These are phyloP conservation scores for Yponomeuta evonymella DNA, from an alignment of 2,888 invertebrate genomes.

Conservation along the genomic window DNA sequence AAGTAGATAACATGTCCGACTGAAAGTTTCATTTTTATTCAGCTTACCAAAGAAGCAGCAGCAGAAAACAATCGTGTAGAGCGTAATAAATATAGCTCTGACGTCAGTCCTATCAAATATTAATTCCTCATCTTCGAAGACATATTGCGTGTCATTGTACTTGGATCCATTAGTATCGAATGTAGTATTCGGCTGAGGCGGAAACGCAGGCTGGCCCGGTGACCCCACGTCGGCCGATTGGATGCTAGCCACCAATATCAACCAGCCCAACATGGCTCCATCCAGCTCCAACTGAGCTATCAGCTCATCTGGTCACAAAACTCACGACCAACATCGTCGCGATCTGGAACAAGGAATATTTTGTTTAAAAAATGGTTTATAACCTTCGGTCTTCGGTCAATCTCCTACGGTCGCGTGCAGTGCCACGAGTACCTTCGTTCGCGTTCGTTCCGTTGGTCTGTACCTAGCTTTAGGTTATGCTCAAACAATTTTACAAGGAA, in stretches of 20 bases:
- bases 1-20: background rate
- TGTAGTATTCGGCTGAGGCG: slow-evolving; percentile 17
- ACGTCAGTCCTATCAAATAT: slow-evolving; percentile 86
- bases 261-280: background rate
- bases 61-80: slow-evolving; percentile 87
- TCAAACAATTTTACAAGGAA: too few relatives aligned
- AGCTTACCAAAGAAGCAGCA: slow-evolving; percentile 89
- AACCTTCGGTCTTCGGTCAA: background rate
- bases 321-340: background rate
- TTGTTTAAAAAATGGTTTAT: background rate
- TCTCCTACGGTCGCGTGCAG: background rate
- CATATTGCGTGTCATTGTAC: slow-evolving; percentile 24
- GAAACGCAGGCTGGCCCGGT: slow-evolving; percentile 18
- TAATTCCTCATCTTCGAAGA: slow-evolving; percentile 75
- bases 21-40: background rate
- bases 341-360: background rate
- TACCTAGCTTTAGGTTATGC: too few relatives aligned
- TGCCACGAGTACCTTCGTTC: background rate
- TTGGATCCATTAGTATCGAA: slow-evolving; percentile 47
- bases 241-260: background rate
- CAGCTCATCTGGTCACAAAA: background rate
- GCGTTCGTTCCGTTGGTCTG: too few relatives aligned
- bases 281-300: background rate
- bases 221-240: background rate
- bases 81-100: slow-evolving; percentile 82